Evolutionary conservation across 2,888 invertebrate genomes (phyloP).

Genomic region (Nomada ferruginata): DNA sequence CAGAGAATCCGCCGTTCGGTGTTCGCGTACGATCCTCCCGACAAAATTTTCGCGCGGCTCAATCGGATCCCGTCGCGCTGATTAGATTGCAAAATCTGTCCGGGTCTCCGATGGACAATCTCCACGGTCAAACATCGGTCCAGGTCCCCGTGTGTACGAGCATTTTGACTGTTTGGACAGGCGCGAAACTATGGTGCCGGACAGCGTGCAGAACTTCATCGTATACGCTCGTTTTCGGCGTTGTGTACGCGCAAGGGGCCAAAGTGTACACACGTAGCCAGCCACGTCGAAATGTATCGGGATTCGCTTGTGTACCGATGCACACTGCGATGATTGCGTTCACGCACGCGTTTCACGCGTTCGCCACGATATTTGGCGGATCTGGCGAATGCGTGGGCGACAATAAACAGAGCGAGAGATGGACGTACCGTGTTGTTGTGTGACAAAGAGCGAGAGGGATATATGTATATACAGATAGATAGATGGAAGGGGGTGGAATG

Average conservation of each 20-base stretch:
- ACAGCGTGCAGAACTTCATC: slow-evolving; percentile 35
- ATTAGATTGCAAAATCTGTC: slow-evolving; percentile 52
- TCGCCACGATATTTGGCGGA: slow-evolving; percentile 71
- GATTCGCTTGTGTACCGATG: slow-evolving; percentile 47
- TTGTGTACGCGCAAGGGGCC: slow-evolving; percentile 25
- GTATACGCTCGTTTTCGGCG: slow-evolving; percentile 46
- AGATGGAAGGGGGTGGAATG: not conserved
- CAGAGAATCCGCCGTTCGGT: too few species aligned
- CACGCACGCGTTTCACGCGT: slow-evolving; percentile 69
- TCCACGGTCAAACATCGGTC: slow-evolving; percentile 51
- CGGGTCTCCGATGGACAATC: slow-evolving; percentile 35
- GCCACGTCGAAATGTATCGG: slow-evolving; percentile 26
- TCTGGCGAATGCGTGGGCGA: slow-evolving; percentile 41
- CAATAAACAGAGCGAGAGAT: not conserved
- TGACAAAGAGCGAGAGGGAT: slow-evolving; percentile 18
- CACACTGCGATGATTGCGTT: slow-evolving; percentile 64
- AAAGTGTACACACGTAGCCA: slow-evolving; percentile 31
- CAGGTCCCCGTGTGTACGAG: slow-evolving; percentile 35
- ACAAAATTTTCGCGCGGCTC: slow-evolving; percentile 14
- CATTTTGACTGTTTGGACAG: slow-evolving; percentile 58
- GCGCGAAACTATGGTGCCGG: slow-evolving; percentile 41
- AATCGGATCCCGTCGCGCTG: slow-evolving; percentile 39
- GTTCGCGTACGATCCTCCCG: too few species aligned
- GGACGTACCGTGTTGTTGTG: slow-evolving; percentile 32
- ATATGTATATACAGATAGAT: not conserved